phyloP scores from a whole-genome alignment of 2,797 vertebrate genomes.

The Hydrophis major region DNA sequence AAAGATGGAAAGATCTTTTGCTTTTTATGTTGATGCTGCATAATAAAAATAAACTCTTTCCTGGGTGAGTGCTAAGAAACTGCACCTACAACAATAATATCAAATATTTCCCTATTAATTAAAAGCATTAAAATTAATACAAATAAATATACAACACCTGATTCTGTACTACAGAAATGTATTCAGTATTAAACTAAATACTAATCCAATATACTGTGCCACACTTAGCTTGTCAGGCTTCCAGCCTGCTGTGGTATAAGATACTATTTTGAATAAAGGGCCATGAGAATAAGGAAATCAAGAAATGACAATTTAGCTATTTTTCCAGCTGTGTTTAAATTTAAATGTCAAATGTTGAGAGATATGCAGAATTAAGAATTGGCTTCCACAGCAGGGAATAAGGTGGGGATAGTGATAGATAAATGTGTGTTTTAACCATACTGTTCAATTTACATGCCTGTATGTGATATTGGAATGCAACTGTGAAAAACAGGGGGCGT shows the following conservation, averaged over 20 bases:
- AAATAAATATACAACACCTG: not conserved
- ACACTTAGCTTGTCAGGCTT: not conserved
- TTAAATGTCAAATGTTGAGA: not conserved
- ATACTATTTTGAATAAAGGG: not conserved
- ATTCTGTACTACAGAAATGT: not conserved
- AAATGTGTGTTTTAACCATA: not conserved
- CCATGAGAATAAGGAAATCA: not conserved
- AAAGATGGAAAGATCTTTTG: not conserved
- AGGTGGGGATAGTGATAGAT: not conserved
- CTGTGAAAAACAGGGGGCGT: not conserved
- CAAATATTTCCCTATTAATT: not conserved
- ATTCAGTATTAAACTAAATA: not conserved
- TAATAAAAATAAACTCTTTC: not conserved
- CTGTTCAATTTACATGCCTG: not conserved
- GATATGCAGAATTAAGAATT: not conserved
- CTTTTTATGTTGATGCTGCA: not conserved
- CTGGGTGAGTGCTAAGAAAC: not conserved
- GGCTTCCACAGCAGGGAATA: not conserved
- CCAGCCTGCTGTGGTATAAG: not conserved
- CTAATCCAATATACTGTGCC: not conserved
- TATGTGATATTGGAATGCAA: not conserved
- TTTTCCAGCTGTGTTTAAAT: not conserved
- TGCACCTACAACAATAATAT: slow-evolving; percentile 2
- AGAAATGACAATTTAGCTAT: not conserved
- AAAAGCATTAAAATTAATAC: slow-evolving; percentile 5